Percentiles rank a stretch among this genome's conserved stretches.
phyloP scores from a whole-genome alignment of 2,797 vertebrate genomes.

The Scleropages formosus region DNA sequence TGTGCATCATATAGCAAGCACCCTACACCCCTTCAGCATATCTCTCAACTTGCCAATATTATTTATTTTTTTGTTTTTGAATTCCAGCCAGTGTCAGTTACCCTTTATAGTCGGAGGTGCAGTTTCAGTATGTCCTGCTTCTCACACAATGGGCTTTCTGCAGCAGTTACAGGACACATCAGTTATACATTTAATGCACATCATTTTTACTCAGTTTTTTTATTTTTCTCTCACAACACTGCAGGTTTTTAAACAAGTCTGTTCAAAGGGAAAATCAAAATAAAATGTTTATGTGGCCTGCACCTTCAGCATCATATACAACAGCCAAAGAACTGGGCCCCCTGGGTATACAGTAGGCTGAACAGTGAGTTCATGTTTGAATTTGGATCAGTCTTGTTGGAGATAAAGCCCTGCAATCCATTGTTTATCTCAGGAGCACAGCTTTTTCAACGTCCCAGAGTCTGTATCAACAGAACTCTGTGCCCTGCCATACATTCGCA shows the following conservation, averaged over 20 bases:
- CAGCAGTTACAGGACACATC: too few species aligned
- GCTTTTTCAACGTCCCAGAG: constrained; percentile 2
- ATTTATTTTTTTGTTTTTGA: too few species aligned
- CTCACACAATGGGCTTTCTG: too few species aligned
- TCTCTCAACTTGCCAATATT: too few species aligned
- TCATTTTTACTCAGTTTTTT: too few species aligned
- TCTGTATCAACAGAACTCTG: constrained; percentile 14
- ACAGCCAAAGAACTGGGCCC: constrained; percentile 56
- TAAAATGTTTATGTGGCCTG: constrained; percentile 52
- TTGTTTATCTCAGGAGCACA: constrained; percentile 12
- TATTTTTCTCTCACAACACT: too few species aligned
- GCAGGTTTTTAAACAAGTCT: constrained; percentile 44
- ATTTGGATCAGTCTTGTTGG: constrained; percentile 40
- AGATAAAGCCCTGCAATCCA: constrained; percentile 1
- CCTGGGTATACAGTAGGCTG: constrained; percentile 63
- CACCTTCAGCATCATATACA: constrained; percentile 66
- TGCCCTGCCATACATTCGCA: not conserved
- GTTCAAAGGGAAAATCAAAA: constrained; percentile 53
- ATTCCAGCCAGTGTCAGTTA: too few species aligned
- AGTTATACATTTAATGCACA: too few species aligned
- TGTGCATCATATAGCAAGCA: too few species aligned
- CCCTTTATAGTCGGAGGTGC: too few species aligned
- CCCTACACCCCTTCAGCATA: too few species aligned
- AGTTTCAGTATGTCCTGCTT: too few species aligned
- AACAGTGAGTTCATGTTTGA: constrained; percentile 60